Conservation (phyloP, 53 echinoderm and acorn worm species). For the Astropecten irregularis region DNA sequence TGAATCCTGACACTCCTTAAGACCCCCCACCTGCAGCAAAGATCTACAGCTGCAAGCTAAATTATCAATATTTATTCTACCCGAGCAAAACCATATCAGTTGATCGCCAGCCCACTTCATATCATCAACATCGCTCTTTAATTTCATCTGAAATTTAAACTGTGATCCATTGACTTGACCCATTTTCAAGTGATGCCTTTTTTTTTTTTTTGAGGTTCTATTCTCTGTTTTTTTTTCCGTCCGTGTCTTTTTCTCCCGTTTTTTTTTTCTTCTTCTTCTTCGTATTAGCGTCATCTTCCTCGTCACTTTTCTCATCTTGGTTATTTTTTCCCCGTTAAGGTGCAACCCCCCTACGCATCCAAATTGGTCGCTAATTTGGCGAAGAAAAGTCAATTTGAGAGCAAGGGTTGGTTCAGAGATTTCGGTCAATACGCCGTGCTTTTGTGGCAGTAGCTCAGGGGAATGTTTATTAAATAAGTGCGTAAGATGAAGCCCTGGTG, state of each 20-base stretch:
- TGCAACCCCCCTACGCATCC: conserved; percentile 25
- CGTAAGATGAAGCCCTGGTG: conserved; percentile 43
- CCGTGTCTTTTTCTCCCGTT: no score
- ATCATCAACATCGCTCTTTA: conserved; percentile 54
- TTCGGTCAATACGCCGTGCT: conserved; percentile 53
- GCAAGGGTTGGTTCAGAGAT: conserved; percentile 61
- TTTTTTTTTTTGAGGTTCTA: not conserved
- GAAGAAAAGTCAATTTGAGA: conserved; percentile 52
- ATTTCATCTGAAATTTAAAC: conserved; percentile 55
- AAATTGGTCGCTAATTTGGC: conserved; percentile 56
- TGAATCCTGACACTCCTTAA: conserved; percentile 46
- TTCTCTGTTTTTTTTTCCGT: no score
- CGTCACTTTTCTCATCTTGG: not conserved
- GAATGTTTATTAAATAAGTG: conserved; percentile 50
- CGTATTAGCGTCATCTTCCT: no score
- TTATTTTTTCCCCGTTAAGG: conserved; percentile 10
- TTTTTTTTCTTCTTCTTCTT: no score
- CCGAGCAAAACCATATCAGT: conserved; percentile 49
- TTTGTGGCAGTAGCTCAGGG: conserved; percentile 46
- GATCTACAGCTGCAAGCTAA: conserved; percentile 50
- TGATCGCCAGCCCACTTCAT: conserved; percentile 43
- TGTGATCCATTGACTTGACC: conserved; percentile 59
- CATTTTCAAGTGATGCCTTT: conserved; percentile 56
- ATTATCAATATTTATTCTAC: conserved; percentile 56
- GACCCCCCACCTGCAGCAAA: conserved; percentile 40